Percentiles rank a stretch among this genome's conserved stretches.
phyloP scores from a whole-genome alignment of 2,113 vertebrate genomes.

The Solea senegalensis region DNA sequence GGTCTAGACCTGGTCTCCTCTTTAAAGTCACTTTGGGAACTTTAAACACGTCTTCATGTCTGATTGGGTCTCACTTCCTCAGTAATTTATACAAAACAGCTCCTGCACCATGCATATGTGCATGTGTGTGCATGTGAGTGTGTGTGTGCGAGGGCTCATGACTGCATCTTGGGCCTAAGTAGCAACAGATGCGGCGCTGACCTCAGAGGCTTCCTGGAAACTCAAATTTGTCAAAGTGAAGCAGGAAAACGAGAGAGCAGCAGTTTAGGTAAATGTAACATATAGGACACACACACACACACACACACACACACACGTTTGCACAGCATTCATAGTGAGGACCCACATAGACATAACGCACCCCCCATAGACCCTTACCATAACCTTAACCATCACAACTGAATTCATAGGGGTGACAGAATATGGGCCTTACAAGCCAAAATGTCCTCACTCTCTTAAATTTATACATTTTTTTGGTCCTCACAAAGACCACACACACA shows the following conservation, averaged over 20 bases:
- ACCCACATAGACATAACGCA: no score
- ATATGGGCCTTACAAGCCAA: no score
- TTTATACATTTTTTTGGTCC: no score
- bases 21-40: constrained; percentile 69
- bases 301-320: constrained; percentile 19
- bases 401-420: no score
- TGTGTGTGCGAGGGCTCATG: constrained; percentile 12
- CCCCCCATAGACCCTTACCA: no score
- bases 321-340: no score
- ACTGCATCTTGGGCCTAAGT: constrained; percentile 85
- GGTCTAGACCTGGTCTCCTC: constrained; percentile 43
- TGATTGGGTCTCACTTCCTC: constrained; percentile 82
- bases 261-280: constrained; percentile 86
- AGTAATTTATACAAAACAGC: constrained; percentile 85
- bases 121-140: constrained; percentile 21
- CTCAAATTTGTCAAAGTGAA: constrained; percentile 92
- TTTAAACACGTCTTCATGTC: constrained; percentile 81
- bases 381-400: no score
- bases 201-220: constrained; percentile 95
- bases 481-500: not conserved
- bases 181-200: constrained; percentile 93
- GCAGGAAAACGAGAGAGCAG: constrained; percentile 79
- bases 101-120: constrained; percentile 54
- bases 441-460: no score
- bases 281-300: constrained; percentile 47